Conservation (phyloP, 2,113 vertebrate genomes). For the Nothobranchius kuhntae region DNA sequence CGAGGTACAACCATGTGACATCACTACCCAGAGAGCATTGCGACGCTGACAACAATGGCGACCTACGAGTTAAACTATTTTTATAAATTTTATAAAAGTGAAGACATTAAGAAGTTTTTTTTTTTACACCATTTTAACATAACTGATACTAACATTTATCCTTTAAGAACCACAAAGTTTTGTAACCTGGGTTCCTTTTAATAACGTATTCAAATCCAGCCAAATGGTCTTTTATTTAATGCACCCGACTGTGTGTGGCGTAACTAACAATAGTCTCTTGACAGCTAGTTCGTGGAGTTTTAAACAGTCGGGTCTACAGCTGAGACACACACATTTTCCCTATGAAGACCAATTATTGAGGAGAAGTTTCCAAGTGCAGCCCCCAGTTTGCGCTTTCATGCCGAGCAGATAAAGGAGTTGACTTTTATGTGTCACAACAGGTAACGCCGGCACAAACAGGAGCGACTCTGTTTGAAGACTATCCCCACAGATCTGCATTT, state of each 20-base stretch:
- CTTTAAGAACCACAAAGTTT: too few relatives aligned
- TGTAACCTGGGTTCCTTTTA: too few relatives aligned
- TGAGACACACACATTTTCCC: background rate
- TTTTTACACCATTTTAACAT: too few relatives aligned
- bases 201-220: background rate
- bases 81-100: too few relatives aligned
- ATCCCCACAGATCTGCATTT: constrained; percentile 51
- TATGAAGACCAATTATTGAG: constrained; percentile 5
- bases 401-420: constrained; percentile 8
- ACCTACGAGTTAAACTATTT: too few relatives aligned
- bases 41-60: too few relatives aligned
- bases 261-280: background rate
- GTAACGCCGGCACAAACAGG: constrained; percentile 31
- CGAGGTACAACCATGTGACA: too few relatives aligned
- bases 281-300: background rate
- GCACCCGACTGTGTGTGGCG: too few relatives aligned
- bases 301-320: background rate
- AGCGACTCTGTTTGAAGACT: constrained; percentile 39
- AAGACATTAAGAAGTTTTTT: too few relatives aligned
- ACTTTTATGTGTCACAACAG: constrained; percentile 32
- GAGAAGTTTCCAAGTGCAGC: constrained; percentile 10
- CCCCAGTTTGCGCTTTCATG: constrained; percentile 12
- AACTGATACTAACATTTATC: too few relatives aligned
- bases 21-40: too few relatives aligned
- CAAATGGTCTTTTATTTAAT: background rate